Evolutionary conservation across 2,888 invertebrate genomes (phyloP).

Genomic region (Spatulosminthurus flaviceps): DNA sequence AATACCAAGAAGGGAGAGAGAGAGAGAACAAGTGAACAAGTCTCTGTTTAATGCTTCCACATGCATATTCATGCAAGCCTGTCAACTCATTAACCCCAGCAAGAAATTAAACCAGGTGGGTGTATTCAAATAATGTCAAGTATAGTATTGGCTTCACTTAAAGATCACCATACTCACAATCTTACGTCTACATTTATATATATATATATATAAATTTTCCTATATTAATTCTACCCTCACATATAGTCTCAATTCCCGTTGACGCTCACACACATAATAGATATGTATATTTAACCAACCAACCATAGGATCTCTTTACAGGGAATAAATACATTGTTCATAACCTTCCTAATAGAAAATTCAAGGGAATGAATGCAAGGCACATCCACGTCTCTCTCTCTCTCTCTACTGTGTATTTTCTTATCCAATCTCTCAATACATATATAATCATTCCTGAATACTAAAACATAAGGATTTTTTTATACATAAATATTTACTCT

Average conservation of each 20-base stretch:
- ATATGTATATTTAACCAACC: slow-evolving; percentile 5
- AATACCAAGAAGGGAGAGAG: slow-evolving; percentile 30
- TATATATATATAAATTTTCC: not conserved
- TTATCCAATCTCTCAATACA: too few species aligned
- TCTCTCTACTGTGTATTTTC: too few species aligned
- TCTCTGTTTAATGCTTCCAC: slow-evolving; percentile 35
- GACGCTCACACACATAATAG: not conserved
- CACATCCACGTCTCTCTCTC: too few species aligned
- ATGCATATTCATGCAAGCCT: slow-evolving; percentile 54
- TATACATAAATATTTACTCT: too few species aligned
- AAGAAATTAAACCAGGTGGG: slow-evolving; percentile 63
- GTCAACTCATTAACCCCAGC: slow-evolving; percentile 62
- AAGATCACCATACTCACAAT: slow-evolving; percentile 33
- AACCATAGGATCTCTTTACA: too few species aligned
- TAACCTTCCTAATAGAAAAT: too few species aligned
- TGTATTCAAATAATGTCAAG: slow-evolving; percentile 59
- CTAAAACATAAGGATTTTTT: too few species aligned
- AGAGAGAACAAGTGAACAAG: slow-evolving; percentile 40
- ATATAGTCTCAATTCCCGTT: not conserved
- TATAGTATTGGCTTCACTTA: slow-evolving; percentile 45
- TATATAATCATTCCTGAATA: too few species aligned
- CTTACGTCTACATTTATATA: not conserved
- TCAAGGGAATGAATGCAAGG: too few species aligned
- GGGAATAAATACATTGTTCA: too few species aligned
- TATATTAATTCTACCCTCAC: not conserved